These are phyloP conservation scores for Tiphia femorata DNA, from an alignment of 2,888 invertebrate species.

Conservation along the genomic window DNA sequence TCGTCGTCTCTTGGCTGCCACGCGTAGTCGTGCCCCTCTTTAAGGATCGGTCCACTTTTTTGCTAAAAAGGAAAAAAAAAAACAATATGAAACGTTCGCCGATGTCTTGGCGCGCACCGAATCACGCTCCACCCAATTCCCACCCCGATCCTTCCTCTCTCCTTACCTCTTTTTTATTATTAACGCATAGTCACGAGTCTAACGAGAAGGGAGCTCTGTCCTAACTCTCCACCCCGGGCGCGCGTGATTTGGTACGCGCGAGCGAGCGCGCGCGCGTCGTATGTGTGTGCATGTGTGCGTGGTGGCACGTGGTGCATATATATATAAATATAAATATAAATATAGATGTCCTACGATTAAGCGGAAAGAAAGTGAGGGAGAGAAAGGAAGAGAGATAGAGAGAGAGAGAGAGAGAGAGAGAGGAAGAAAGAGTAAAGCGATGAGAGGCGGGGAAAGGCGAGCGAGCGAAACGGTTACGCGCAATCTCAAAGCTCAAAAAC, in stretches of 20 bases:
- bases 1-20: conserved; percentile 33
- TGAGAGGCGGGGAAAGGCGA: conserved; percentile 28
- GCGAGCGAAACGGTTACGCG: conserved; percentile 59
- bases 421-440: neutral
- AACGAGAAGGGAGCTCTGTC: too few relatives aligned
- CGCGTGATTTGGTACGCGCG: neutral
- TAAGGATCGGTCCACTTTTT: conserved; percentile 28
- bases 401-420: neutral
- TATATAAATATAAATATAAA: neutral
- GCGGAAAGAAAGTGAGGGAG: neutral
- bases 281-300: neutral
- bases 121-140: conserved; percentile 22
- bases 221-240: too few relatives aligned
- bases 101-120: conserved; percentile 34
- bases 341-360: too few relatives aligned
- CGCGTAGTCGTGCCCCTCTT: conserved; percentile 28
- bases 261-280: too few relatives aligned
- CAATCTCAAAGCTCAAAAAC: conserved; percentile 67
- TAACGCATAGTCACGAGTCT: too few relatives aligned
- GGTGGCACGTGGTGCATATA: neutral
- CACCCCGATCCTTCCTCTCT: too few relatives aligned
- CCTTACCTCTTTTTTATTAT: too few relatives aligned
- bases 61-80: too few relatives aligned
- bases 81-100: too few relatives aligned
- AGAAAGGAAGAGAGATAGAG: neutral